phyloP scores from a whole-genome alignment of 2,113 vertebrate genomes.

The Collichthys lucidus region DNA sequence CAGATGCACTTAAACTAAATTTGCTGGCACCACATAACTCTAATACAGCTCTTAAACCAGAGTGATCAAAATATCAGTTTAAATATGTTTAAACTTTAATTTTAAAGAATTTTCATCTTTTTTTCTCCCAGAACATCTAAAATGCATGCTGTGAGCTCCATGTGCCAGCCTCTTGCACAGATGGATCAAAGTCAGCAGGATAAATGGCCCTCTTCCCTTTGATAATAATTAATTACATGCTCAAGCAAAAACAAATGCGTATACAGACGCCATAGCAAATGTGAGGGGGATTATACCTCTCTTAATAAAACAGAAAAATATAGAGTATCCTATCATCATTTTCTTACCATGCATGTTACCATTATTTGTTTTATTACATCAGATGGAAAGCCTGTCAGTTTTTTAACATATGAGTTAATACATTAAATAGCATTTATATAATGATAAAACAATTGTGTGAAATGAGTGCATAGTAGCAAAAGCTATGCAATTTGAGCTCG shows the following conservation, averaged over 20 bases:
- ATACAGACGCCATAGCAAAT: conserved; percentile 14
- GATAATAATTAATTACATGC: conserved; percentile 65
- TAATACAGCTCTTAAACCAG: conserved; percentile 1
- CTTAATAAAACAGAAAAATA: neutral
- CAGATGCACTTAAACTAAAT: conserved; percentile 42
- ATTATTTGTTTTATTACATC: neutral
- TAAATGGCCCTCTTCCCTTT: conserved; percentile 52
- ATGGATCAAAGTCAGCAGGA: conserved; percentile 56
- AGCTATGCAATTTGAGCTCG: neutral
- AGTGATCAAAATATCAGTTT: conserved; percentile 20
- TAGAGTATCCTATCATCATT: neutral
- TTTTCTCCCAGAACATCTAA: conserved; percentile 2
- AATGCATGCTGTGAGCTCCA: conserved; percentile 42
- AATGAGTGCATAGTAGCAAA: neutral
- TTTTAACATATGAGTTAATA: neutral
- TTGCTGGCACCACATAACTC: conserved; percentile 2
- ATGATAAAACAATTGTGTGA: neutral
- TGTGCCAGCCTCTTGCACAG: conserved; percentile 36
- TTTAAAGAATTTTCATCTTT: neutral
- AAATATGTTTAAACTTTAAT: conserved; percentile 33
- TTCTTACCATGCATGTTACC: neutral
- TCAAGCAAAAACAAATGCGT: conserved; percentile 44
- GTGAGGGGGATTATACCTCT: conserved; percentile 23
- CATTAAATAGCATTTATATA: neutral
- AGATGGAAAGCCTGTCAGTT: neutral